Conservation (phyloP, 2,888 invertebrate genomes). For the Drosophila incognita region DNA sequence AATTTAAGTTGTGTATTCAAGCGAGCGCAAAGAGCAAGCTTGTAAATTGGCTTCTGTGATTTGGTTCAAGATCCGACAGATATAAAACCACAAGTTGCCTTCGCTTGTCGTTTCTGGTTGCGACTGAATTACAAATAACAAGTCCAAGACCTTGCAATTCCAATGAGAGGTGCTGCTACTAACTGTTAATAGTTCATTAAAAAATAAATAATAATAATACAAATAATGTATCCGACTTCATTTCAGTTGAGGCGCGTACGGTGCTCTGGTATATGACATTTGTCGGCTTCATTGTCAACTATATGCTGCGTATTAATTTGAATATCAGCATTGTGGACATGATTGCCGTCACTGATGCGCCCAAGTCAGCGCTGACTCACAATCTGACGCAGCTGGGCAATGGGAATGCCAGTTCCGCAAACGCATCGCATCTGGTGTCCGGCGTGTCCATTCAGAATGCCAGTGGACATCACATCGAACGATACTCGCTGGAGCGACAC, state of each 20-base stretch:
- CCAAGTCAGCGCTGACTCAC: constrained; percentile 9
- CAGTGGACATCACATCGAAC: constrained; percentile 20
- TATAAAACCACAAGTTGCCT: constrained; percentile 60
- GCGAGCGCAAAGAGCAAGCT: neutral
- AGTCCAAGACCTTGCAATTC: constrained; percentile 5
- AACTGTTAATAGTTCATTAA: neutral
- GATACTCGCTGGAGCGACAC: constrained; percentile 70
- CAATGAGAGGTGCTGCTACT: neutral
- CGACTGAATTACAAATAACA: constrained; percentile 4
- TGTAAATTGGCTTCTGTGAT: constrained; percentile 25
- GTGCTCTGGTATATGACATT: constrained; percentile 89
- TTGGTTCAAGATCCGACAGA: constrained; percentile 63
- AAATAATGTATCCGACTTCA: neutral
- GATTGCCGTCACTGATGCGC: constrained; percentile 79
- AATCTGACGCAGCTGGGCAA: constrained; percentile 8
- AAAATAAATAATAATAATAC: neutral
- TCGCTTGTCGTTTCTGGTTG: constrained; percentile 31
- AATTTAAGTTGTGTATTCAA: neutral
- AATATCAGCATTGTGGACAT: constrained; percentile 90
- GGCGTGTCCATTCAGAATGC: constrained; percentile 13
- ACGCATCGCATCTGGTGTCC: constrained; percentile 14
- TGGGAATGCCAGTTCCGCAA: neutral
- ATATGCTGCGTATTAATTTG: constrained; percentile 89
- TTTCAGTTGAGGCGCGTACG: constrained; percentile 82
- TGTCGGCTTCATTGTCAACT: constrained; percentile 89